phyloP scores from a whole-genome alignment of 2,797 vertebrate species.

The Coccyzus lansbergi region DNA sequence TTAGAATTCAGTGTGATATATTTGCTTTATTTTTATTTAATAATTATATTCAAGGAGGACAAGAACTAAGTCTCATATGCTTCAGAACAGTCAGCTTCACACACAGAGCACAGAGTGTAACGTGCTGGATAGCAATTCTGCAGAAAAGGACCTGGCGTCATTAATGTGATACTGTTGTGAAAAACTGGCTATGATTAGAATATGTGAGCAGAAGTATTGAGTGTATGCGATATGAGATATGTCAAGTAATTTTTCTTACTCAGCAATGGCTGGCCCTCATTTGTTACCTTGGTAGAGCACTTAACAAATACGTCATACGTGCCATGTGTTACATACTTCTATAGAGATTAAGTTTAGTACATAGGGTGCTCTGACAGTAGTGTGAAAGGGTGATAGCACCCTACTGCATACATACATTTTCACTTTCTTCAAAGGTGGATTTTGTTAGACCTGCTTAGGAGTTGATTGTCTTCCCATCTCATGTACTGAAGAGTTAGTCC shows the following conservation, averaged over 20 bases:
- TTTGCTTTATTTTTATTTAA: not conserved
- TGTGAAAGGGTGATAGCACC: not conserved
- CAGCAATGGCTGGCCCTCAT: not conserved
- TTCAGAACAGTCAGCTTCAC: not conserved
- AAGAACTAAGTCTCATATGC: not conserved
- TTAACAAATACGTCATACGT: not conserved
- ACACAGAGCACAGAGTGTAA: not conserved
- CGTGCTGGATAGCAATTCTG: not conserved
- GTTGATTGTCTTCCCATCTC: not conserved
- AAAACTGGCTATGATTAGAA: not conserved
- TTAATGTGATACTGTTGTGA: not conserved
- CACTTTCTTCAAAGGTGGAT: not conserved
- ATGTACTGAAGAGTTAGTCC: not conserved
- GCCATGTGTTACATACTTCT: not conserved
- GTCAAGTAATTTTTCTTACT: not conserved
- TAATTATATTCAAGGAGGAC: not conserved
- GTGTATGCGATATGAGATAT: not conserved
- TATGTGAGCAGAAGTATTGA: not conserved
- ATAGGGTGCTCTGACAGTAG: accelerated
- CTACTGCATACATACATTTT: not conserved
- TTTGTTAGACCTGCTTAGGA: not conserved
- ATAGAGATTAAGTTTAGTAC: not conserved
- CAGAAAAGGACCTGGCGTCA: not conserved
- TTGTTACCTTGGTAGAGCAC: not conserved
- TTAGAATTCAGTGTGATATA: not conserved